Conservation (phyloP, 1,140 invertebrate genomes). For the Paracyclopina nana region DNA sequence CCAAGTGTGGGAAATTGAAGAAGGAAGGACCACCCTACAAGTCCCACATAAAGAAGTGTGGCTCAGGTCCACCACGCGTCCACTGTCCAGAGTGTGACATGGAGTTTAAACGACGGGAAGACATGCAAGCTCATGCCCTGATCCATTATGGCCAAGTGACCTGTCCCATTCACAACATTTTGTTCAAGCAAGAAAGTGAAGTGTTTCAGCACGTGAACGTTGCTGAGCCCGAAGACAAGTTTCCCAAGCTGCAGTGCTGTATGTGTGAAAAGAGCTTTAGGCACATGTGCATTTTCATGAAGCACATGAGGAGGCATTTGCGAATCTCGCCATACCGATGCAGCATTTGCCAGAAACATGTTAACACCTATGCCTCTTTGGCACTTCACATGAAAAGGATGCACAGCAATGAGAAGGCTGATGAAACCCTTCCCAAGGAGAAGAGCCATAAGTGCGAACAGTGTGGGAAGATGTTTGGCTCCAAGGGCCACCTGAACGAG, state of each 20-base stretch:
- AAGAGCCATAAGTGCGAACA: slow-evolving; percentile 3
- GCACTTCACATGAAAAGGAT: not conserved
- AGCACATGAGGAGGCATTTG: slow-evolving; percentile 4
- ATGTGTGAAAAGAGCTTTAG: not conserved
- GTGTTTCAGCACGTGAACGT: slow-evolving; percentile 1
- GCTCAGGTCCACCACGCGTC: not conserved
- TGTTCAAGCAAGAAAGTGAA: slow-evolving; percentile 6
- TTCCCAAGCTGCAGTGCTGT: not conserved
- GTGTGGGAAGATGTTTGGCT: not conserved
- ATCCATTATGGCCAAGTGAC: slow-evolving; percentile 4
- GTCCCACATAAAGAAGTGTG: not conserved
- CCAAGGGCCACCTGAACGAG: slow-evolving; percentile 7
- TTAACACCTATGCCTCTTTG: not conserved
- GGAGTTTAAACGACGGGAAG: slow-evolving; percentile 12
- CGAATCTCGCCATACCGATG: slow-evolving; percentile 4
- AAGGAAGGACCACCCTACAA: not conserved
- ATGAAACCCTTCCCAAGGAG: too few species aligned
- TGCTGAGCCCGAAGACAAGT: not conserved
- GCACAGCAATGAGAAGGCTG: not conserved
- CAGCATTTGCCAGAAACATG: not conserved
- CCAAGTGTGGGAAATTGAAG: not conserved
- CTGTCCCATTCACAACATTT: slow-evolving; percentile 10
- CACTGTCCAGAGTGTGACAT: slow-evolving; percentile 1
- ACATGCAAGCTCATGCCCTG: slow-evolving; percentile 7
- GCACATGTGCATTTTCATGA: slow-evolving; percentile 9